Conservation (phyloP, 35 echinoderm and acorn worm species). For the Acanthaster planci region DNA sequence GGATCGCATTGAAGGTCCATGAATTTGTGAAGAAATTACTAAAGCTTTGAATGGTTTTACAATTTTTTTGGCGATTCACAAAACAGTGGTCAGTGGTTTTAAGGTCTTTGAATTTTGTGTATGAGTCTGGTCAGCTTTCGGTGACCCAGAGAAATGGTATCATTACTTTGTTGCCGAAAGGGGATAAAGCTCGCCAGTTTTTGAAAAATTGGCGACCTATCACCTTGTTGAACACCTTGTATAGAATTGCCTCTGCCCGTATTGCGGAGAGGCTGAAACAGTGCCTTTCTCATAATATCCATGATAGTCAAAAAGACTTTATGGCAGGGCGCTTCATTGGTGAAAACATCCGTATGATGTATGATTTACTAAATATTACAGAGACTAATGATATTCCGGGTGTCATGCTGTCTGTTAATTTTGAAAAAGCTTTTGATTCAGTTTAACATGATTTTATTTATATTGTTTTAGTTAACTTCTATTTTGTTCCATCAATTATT, state of each 20-base stretch:
- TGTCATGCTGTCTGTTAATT: too few relatives aligned
- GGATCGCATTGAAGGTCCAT: slow-evolving; percentile 43
- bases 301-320: neutral
- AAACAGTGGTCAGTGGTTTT: neutral
- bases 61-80: neutral
- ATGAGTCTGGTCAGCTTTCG: too few relatives aligned
- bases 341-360: too few relatives aligned
- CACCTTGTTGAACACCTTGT: too few relatives aligned
- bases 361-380: too few relatives aligned
- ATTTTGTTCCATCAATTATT: too few relatives aligned
- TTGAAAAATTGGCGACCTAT: slow-evolving; percentile 32
- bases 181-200: slow-evolving; percentile 19
- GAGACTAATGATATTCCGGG: too few relatives aligned
- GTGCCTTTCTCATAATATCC: neutral
- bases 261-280: neutral
- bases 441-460: too few relatives aligned
- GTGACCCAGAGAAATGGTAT: neutral
- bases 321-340: too few relatives aligned
- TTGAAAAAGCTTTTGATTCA: too few relatives aligned
- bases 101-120: too few relatives aligned
- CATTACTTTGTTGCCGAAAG: slow-evolving; percentile 25
- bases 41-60: slow-evolving; percentile 13
- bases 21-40: slow-evolving; percentile 13
- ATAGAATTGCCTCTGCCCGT: neutral
- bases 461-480: too few relatives aligned